Evolutionary conservation across 2,797 vertebrate genomes (phyloP), one percentile per base, ranked within the genome.

Genomic region (Melanotaenia nigrans): DNA sequence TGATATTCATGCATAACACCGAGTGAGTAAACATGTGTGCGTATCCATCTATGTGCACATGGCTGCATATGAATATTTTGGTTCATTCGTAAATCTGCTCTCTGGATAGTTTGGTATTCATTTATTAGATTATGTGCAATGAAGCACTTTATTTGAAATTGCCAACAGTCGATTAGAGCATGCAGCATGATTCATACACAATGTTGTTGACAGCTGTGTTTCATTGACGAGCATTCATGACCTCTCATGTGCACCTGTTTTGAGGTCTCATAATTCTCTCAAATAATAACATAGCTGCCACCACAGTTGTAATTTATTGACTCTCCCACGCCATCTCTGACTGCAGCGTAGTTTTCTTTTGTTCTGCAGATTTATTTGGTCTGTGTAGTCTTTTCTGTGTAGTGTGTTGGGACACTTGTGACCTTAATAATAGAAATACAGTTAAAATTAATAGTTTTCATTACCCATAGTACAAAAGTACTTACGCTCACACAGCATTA

Each of bases 241-340:
- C 63, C 81, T 81, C 79, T 89, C 69, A 66, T 78, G 70, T 82
- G 75, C 79, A 84, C 87, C 77, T 85, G 83, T 85, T 83, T 77
- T 77, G 67, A 87, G 75, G 74, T 88, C 72, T 77, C 71, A 74
- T 77, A 81, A 73, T 53, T 38, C 56, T 72, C 71, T 75, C 65
- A 72, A 70, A 84, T 75, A 76, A 89, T 82, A 81, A 73, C 61
- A 63, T 68, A 73, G 68, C 73, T 79, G 60, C 73, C 75, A 76
- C 68, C 56, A 61, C 59, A 55, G 64, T 16, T 42, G 13, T 42
- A 42, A 60, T 75, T 84, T 38, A 66, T 59, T 32, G 56, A 35
- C 59, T 65, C 33, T 68, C 69, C 67, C 63, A 25, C 65, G 33
- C 30, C 7, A 28, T 59, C 33, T 71, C 4, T 0, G 14, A 16